These are phyloP conservation scores for Pitta sordida DNA, from an alignment of 2,113 vertebrate genomes.

Conservation along the genomic window DNA sequence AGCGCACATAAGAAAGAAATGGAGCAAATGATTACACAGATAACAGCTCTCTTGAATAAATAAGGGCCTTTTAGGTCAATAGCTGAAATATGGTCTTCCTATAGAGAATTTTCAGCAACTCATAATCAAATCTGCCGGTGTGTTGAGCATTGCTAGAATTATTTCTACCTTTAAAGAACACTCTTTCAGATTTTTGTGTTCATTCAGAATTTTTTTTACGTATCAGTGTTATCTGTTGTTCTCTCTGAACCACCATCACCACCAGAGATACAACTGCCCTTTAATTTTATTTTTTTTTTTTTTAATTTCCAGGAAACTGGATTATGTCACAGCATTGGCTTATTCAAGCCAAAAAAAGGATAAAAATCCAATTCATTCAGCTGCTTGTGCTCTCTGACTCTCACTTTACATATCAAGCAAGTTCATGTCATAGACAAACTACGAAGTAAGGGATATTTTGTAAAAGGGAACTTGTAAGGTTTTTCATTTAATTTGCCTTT, in stretches of 20 bases:
- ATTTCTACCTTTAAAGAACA: not conserved
- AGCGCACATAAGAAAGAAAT: not conserved
- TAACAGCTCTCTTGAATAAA: not conserved
- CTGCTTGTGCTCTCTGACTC: not conserved
- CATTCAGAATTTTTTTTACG: not conserved
- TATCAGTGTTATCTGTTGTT: not conserved
- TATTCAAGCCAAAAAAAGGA: not conserved
- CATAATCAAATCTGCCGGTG: not conserved
- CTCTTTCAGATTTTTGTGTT: not conserved
- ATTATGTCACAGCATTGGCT: not conserved
- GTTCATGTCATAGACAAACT: not conserved
- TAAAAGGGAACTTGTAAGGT: not conserved
- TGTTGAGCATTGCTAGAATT: not conserved
- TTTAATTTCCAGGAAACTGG: not conserved
- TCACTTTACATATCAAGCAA: not conserved
- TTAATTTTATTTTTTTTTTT: not conserved
- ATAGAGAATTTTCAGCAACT: not conserved
- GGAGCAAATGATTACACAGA: not conserved
- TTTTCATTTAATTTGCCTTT: constrained; percentile 8
- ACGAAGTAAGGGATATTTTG: not conserved
- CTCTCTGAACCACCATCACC: not conserved
- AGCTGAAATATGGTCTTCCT: not conserved
- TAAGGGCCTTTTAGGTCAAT: not conserved
- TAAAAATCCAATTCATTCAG: not conserved
- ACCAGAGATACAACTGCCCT: not conserved